Evolutionary conservation across 2,888 invertebrate species (phyloP).

Genomic region (Megaustenia siamemsis): DNA sequence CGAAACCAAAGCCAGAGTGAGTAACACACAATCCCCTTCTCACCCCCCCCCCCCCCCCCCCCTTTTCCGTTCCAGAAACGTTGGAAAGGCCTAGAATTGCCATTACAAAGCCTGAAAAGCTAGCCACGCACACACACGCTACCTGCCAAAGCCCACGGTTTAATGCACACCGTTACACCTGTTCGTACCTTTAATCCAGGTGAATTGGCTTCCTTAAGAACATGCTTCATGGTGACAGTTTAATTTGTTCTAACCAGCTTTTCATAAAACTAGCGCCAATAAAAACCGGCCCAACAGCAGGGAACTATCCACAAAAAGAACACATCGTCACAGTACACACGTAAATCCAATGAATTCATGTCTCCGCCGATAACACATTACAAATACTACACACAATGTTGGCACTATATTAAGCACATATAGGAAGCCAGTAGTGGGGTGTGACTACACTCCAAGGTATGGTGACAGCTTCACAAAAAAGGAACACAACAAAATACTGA

Average conservation of each 20-base stretch:
- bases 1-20: no score
- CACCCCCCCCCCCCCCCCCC: no score
- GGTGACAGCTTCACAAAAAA: no score
- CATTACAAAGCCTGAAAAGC: background rate
- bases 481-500: no score
- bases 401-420: background rate
- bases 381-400: background rate
- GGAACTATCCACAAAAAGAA: background rate
- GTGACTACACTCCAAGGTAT: no score
- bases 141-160: background rate
- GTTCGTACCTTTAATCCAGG: background rate
- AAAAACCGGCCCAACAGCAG: no score
- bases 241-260: no score
- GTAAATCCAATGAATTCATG: background rate
- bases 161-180: background rate
- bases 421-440: no score
- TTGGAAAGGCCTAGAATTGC: background rate
- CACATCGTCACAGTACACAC: background rate
- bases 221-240: background rate
- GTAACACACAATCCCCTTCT: no score
- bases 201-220: background rate
- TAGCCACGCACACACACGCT: slow-evolving; percentile 1
- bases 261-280: no score
- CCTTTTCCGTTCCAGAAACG: no score
- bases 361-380: background rate